Percentiles rank a stretch among this genome's conserved stretches.
phyloP scores from a whole-genome alignment of 2,797 vertebrate genomes.

The Galaxias olidus region DNA sequence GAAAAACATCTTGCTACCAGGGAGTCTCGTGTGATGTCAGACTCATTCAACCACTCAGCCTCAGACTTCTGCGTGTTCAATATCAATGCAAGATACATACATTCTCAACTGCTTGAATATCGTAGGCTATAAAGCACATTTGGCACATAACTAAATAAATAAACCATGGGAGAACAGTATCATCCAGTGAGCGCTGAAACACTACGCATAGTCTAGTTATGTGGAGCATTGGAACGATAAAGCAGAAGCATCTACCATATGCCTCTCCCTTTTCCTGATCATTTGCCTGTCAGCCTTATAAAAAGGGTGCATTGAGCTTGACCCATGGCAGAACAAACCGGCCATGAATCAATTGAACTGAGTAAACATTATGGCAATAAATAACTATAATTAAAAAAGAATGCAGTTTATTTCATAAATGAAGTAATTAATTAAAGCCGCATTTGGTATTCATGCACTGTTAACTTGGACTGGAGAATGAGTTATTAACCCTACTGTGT shows the following conservation, averaged over 20 bases:
- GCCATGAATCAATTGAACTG: slow-evolving; percentile 65
- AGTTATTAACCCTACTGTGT: slow-evolving; percentile 68
- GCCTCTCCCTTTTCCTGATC: slow-evolving; percentile 39
- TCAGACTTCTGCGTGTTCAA: slow-evolving; percentile 66
- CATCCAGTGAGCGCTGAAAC: neutral
- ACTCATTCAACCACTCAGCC: slow-evolving; percentile 35
- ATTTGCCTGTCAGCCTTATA: slow-evolving; percentile 57
- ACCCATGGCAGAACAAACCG: slow-evolving; percentile 51
- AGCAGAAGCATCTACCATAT: slow-evolving; percentile 33
- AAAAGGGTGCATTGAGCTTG: slow-evolving; percentile 56
- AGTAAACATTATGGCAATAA: slow-evolving; percentile 68
- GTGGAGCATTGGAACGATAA: slow-evolving; percentile 42
- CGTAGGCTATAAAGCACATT: neutral
- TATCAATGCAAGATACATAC: slow-evolving; percentile 55
- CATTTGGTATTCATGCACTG: slow-evolving; percentile 79
- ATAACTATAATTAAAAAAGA: slow-evolving; percentile 72
- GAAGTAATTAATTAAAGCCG: slow-evolving; percentile 77
- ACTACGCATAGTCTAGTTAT: neutral
- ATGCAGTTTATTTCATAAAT: slow-evolving; percentile 75
- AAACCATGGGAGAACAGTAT: no score
- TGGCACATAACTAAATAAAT: neutral
- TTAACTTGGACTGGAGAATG: slow-evolving; percentile 66
- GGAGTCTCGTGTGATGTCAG: slow-evolving; percentile 22
- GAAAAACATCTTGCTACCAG: slow-evolving; percentile 13
- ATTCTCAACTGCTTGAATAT: slow-evolving; percentile 36